Conservation (phyloP, 2,797 vertebrate genomes). For the Ptychadena robeensis region DNA sequence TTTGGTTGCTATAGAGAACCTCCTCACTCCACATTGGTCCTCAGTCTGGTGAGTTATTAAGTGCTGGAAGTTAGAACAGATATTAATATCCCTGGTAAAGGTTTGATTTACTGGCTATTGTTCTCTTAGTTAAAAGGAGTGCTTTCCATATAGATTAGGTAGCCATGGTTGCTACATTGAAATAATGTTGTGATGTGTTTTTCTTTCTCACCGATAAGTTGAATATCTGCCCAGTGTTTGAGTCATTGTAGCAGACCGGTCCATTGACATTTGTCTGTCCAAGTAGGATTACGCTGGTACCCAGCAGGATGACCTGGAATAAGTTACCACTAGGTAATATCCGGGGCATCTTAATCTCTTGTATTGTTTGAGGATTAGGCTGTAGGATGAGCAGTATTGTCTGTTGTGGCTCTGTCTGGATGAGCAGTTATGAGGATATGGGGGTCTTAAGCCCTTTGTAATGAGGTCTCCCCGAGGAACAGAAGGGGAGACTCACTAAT, state of each 20-base stretch:
- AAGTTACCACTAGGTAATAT: constrained; percentile 56
- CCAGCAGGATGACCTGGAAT: constrained; percentile 9
- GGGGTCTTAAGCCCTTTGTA: constrained; percentile 39
- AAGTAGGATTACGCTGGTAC: constrained; percentile 27
- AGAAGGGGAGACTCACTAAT: constrained; percentile 34
- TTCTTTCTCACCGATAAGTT: constrained; percentile 9
- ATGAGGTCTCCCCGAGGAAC: constrained; percentile 37
- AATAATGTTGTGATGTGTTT: constrained; percentile 1
- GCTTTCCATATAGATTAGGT: constrained; percentile 10
- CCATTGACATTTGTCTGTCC: not conserved
- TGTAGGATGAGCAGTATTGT: constrained; percentile 59
- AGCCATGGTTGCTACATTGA: constrained; percentile 2
- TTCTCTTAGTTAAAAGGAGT: not conserved
- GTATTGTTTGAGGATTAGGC: constrained; percentile 39
- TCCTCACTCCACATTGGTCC: not conserved
- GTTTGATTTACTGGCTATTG: not conserved
- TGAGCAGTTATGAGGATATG: constrained; percentile 16
- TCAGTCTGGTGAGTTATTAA: not conserved
- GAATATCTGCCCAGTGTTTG: not conserved
- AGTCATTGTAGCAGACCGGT: not conserved
- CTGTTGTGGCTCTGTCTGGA: constrained; percentile 21
- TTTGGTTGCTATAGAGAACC: not conserved
- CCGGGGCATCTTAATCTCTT: constrained; percentile 43
- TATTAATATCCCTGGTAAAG: not conserved
- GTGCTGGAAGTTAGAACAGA: not conserved